Evolutionary conservation across 2,888 invertebrate genomes (phyloP), one percentile per base, ranked within the genome.

Genomic region (Apamea epomidion): DNA sequence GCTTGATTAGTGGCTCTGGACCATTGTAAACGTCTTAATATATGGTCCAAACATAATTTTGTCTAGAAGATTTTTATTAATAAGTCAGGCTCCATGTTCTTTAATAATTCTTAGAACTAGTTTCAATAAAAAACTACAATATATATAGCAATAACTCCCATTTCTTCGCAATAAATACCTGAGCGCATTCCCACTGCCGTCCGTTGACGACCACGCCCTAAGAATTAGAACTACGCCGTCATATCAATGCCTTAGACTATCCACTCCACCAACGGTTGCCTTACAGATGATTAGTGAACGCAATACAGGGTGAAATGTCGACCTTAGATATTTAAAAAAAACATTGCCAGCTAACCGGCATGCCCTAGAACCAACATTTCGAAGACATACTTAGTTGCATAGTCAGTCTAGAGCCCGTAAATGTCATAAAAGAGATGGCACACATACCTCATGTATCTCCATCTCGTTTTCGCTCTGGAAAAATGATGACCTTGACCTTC

Each of bases 261-360:
- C 92, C 91, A 94, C 93, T 92, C 93, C 92, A 94, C 96, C 96
- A 93, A 95, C 88, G 91, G 95, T 95, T 96, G 96, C 96, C 96
- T 96, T 96, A 95, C 89, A 90, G 84, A 92, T 91, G 91, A 91
- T 92, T 90, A 81, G 81, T 73, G 51, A 80, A 80, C 83, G 78
- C 84, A 80, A 80, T 83, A 87, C 74, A 73, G 74, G 37, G 14
- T 81, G 84, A 62, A 54, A 82, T 87, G 74, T 87, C 78, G 74
- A 80, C 67, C 69, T 68, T 54, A 8, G 67, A 65, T 54, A 58
- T 64, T 76, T 10, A 2, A 25, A 64, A 58, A 29, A 58, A 58
- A 71, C 10, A 16, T 42, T 48, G 29, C 3, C 10, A 21, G 2
- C 10, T 42, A 16, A 51, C 2, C 3, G 3, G 8, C 21, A 14